phyloP scores from a whole-genome alignment of 2,797 vertebrate species.

The Crocidura indochinensis region DNA sequence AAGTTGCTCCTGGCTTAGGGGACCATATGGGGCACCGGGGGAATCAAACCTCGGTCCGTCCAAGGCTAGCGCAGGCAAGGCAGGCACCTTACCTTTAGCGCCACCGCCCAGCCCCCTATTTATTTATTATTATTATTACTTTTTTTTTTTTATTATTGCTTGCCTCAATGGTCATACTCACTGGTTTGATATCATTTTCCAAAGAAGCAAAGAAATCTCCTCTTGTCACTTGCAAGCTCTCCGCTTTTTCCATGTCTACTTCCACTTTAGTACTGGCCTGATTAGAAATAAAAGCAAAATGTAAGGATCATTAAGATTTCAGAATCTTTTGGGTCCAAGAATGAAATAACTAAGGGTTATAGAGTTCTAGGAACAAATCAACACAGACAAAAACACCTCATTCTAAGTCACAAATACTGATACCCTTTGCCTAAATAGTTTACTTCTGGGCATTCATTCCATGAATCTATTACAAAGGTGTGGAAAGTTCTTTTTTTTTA shows the following conservation, averaged over 20 bases:
- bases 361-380: constrained; percentile 38
- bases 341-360: constrained; percentile 10
- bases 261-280: constrained; percentile 96
- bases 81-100: too few relatives aligned
- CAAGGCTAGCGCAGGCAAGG: too few relatives aligned
- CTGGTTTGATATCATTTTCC: constrained; percentile 98
- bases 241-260: constrained; percentile 96
- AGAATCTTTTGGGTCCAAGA: constrained; percentile 51
- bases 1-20: too few relatives aligned
- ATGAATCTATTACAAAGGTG: not conserved
- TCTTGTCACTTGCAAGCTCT: constrained; percentile 94
- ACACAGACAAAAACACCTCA: constrained; percentile 32
- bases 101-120: not conserved
- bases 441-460: constrained; percentile 43
- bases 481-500: too few relatives aligned
- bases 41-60: too few relatives aligned
- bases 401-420: constrained; percentile 53
- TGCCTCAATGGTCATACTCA: constrained; percentile 87
- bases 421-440: constrained; percentile 14
- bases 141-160: too few relatives aligned
- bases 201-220: constrained; percentile 95
- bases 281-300: constrained; percentile 64
- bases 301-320: constrained; percentile 46
- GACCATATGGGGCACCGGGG: too few relatives aligned
- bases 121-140: not conserved